These are phyloP conservation scores for Drosophila mulleri DNA, from an alignment of 2,888 invertebrate genomes.

Conservation along the genomic window DNA sequence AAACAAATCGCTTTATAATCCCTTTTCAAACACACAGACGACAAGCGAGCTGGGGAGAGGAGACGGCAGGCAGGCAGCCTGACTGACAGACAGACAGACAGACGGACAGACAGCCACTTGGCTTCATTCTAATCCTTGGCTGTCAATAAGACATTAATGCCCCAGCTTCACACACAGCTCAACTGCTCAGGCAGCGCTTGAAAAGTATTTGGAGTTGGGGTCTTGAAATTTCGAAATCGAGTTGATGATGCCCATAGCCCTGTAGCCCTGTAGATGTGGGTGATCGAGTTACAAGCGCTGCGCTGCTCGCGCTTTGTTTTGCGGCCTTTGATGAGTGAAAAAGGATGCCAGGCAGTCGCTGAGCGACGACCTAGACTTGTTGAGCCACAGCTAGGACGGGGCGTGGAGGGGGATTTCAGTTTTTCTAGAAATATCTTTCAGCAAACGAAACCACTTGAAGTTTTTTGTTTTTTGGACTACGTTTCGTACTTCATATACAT, in stretches of 20 bases:
- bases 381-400: conserved; percentile 26
- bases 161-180: conserved; percentile 62
- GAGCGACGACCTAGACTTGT: conserved; percentile 49
- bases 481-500: conserved; percentile 17
- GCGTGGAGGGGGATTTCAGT: conserved; percentile 8
- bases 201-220: conserved; percentile 39
- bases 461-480: conserved; percentile 1
- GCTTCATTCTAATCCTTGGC: conserved; percentile 73
- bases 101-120: conserved; percentile 56
- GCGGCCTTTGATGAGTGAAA: conserved; percentile 61
- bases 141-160: conserved; percentile 79
- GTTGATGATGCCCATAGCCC: conserved; percentile 23
- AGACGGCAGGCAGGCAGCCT: conserved; percentile 4
- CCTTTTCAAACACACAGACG: conserved; percentile 69
- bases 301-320: conserved; percentile 41
- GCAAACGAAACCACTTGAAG: conserved; percentile 35
- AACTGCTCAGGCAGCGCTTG: conserved; percentile 34
- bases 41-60: conserved; percentile 4
- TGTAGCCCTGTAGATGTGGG: conserved; percentile 38
- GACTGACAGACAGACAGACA: conserved; percentile 7
- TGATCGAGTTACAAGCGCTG: conserved; percentile 67
- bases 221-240: conserved; percentile 24
- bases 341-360: conserved; percentile 59
- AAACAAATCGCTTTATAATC: conserved; percentile 80
- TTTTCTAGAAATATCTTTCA: conserved; percentile 23